These are phyloP conservation scores for Dicyema japonicum DNA, from an alignment of 1,140 invertebrate species.

Conservation along the genomic window DNA sequence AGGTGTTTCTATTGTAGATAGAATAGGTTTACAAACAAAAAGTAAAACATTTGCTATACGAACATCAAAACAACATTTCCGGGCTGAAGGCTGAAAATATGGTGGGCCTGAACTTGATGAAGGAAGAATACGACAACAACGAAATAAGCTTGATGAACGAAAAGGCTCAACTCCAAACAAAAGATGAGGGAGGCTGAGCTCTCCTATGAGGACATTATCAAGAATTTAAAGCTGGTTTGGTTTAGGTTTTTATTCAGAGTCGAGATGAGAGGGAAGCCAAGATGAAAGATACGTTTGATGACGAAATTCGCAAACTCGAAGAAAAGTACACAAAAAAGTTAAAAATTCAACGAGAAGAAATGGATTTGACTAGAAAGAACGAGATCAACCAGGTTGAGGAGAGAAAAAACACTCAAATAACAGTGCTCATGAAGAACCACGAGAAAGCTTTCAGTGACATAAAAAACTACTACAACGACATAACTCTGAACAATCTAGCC, in stretches of 20 bases:
- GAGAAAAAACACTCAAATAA: slow-evolving; percentile 48
- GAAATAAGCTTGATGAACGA: slow-evolving; percentile 41
- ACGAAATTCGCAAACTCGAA: slow-evolving; percentile 38
- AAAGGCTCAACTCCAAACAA: slow-evolving; percentile 29
- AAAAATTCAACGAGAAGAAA: slow-evolving; percentile 31
- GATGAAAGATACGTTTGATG: slow-evolving; percentile 33
- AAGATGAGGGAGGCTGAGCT: slow-evolving; percentile 28
- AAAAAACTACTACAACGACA: slow-evolving; percentile 69
- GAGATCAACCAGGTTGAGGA: slow-evolving; percentile 46
- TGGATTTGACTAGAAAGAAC: slow-evolving; percentile 33
- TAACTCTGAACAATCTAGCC: slow-evolving; percentile 52
- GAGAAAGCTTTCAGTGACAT: slow-evolving; percentile 48
- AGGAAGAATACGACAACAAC: slow-evolving; percentile 35
- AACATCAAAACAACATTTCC: slow-evolving; percentile 46
- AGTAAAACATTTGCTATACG: slow-evolving; percentile 58
- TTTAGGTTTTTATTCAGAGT: slow-evolving; percentile 1
- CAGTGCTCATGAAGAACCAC: slow-evolving; percentile 40
- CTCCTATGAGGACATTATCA: slow-evolving; percentile 30
- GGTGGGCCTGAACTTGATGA: slow-evolving; percentile 34
- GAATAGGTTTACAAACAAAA: slow-evolving; percentile 42
- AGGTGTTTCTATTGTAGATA: slow-evolving; percentile 17
- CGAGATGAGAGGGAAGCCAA: slow-evolving; percentile 18
- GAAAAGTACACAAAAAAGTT: slow-evolving; percentile 44
- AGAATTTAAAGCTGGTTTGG: slow-evolving; percentile 28
- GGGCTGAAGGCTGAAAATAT: slow-evolving; percentile 39